Evolutionary conservation across 2,113 vertebrate species (phyloP).

Genomic region (Lethenteron reissneri): DNA sequence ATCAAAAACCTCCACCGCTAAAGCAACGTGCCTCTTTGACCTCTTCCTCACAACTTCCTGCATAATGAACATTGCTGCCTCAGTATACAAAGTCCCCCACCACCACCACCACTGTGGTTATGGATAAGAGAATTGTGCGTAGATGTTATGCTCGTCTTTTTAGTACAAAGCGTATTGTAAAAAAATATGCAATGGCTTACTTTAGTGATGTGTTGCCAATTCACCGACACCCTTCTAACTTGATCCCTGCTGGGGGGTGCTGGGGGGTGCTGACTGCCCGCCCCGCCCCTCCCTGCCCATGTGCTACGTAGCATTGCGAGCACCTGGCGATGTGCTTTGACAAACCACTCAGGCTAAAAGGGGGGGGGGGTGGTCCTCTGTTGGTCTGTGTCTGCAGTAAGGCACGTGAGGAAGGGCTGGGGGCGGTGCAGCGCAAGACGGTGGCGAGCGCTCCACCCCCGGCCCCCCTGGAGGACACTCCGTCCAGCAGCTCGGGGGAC

Average conservation of each 20-base stretch:
- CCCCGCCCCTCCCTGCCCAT: not conserved
- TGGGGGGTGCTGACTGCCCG: no score
- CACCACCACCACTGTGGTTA: no score
- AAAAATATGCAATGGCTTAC: no score
- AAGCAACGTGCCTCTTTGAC: no score
- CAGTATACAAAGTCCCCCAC: no score
- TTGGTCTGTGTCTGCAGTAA: constrained; percentile 23
- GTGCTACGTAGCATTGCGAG: not conserved
- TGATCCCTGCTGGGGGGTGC: no score
- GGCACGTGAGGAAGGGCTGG: constrained; percentile 67
- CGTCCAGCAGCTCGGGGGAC: constrained; percentile 78
- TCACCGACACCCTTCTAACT: not conserved
- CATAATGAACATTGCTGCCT: no score
- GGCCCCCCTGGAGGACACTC: constrained; percentile 55
- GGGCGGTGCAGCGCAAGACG: constrained; percentile 68
- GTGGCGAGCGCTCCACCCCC: constrained; percentile 89
- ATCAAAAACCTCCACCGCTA: no score
- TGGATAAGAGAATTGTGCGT: no score
- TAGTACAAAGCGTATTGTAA: no score
- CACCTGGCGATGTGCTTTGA: not conserved
- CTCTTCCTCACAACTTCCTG: no score
- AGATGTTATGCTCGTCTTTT: no score
- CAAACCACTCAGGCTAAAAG: not conserved
- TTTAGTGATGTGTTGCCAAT: not conserved
- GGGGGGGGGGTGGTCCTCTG: not conserved